Base-by-base conservation (phyloP, 2,888 invertebrate genomes). In the Agriopis leucophaearia region DNA sequence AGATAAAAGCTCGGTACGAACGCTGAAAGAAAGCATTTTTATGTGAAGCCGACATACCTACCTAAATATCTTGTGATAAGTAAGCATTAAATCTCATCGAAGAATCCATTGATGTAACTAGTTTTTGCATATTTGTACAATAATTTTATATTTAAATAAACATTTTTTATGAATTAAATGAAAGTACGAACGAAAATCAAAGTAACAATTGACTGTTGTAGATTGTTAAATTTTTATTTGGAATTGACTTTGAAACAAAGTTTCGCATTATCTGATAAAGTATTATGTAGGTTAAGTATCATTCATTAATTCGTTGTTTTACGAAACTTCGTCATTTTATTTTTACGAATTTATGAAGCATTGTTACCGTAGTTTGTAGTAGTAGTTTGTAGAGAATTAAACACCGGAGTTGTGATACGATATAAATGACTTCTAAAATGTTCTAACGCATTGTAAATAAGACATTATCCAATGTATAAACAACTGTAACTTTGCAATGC, bases 331-430 rank as follows among this genome's bases (percentile, higher is more conserved):
- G 81, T 87, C 88, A 86, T 88, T 57, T 59, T 38, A 59, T 59
- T 59, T 87, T 84, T 84, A 91, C 91, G 91, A 91, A 92, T 92
- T 92, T 91, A 92, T 89, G 85, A 86, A 85, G 84, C 81, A 89
- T 87, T 91, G 90, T 89, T 91, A 89, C 87, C 85, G 86, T 92
- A 92, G 91, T 90, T 76, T 84, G 83, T 91, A 91, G 88, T 79
- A 75, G 75, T 88, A 88, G 86, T 78, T 72, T 66, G 81, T 87
- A 87, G 84, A 77, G 67, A 80, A 78, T 75, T 78, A 77, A 79
- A 77, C 80, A 76, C 76, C 77, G 42, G 82, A 80, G 83, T 85
- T 87, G 85, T 83, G 84, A 87, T 85, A 81, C 77, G 76, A 78
- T 81, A 81, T 66, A 66, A 79, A 76, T 66, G 72, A 48, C 71